Base-by-base conservation (phyloP, 2,888 invertebrate species). In the Pollenia griseotomentosa region DNA sequence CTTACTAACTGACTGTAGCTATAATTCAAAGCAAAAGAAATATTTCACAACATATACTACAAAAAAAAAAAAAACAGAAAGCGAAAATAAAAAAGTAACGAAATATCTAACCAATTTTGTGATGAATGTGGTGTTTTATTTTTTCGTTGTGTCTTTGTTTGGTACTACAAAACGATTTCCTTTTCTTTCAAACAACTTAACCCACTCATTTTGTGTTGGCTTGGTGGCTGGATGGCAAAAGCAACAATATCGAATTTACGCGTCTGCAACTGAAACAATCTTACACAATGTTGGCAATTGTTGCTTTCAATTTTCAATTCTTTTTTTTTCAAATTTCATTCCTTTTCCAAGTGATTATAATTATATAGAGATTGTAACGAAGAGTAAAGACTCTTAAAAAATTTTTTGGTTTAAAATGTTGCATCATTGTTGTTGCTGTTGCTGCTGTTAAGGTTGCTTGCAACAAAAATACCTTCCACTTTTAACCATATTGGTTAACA, bases 191-290 rank as follows among this genome's bases (percentile, higher is more conserved):
- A 7, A 16, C 46, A 70, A 46, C 61, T 79, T 86, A 86, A 83
- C 86, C 86, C 86, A 86, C 86, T 86, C 83, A 86, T 68, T 82
- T 85, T 82, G 23, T 51, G 51, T 42, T 73, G 77, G 44, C 71
- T 33, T 33, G 33, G 5, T 33, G 33, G 33, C 33, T 33, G 33
- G 33, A 33, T 66, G 65, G 65, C 63, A 80, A 46, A 80, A 55
- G 46, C 33, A 33, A 57, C 46, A 59, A 46, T 57, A 63, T 51
- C 23, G 61, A 61, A 53, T 53, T 79, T 70, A 70, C 19, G 79
- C 70, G 53, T 61, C 71, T 80, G 80, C 71, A 23, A 63, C n/a
- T 48, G 14, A 68, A 51, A 68, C 6, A 40, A n/a, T 23, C 44
- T 42, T 40, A 70, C n/a, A 70, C 68, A 59, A 23, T 42, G n/a